Evolutionary conservation across 2,797 vertebrate species (phyloP).

Genomic region (Chiroxiphia lanceolata): DNA sequence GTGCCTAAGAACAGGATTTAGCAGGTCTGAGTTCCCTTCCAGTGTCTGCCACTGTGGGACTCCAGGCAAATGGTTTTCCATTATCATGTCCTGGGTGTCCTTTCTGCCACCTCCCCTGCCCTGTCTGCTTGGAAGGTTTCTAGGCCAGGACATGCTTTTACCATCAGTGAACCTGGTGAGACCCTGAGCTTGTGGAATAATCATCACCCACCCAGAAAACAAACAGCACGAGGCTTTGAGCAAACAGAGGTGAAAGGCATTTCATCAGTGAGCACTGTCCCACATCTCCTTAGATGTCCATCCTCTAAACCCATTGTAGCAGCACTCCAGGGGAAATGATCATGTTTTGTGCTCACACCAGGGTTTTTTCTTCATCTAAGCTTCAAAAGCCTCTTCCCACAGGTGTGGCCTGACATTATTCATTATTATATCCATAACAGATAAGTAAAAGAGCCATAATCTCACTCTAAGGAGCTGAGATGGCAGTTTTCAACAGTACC

Average conservation of each 20-base stretch:
- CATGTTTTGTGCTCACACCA: not conserved
- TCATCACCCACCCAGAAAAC: not conserved
- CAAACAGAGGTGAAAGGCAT: not conserved
- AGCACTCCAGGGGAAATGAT: not conserved
- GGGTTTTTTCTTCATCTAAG: not conserved
- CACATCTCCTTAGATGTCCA: not conserved
- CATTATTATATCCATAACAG: not conserved
- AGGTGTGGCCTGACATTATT: not conserved
- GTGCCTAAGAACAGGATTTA: not conserved
- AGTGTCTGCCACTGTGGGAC: not conserved
- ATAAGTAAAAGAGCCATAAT: not conserved
- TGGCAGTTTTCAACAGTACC: not conserved
- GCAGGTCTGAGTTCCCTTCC: not conserved
- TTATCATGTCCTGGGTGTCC: not conserved
- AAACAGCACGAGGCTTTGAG: not conserved
- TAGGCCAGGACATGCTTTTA: not conserved
- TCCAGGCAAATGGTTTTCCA: not conserved
- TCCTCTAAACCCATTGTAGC: not conserved
- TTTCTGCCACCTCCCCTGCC: not conserved
- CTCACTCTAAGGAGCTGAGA: not conserved
- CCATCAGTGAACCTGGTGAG: accelerated
- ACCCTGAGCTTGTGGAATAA: not conserved
- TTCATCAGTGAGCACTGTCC: not conserved
- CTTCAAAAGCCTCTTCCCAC: not conserved
- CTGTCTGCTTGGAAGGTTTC: not conserved